phyloP scores from a whole-genome alignment of 2,113 vertebrate species.

The Phrynosoma platyrhinos region DNA sequence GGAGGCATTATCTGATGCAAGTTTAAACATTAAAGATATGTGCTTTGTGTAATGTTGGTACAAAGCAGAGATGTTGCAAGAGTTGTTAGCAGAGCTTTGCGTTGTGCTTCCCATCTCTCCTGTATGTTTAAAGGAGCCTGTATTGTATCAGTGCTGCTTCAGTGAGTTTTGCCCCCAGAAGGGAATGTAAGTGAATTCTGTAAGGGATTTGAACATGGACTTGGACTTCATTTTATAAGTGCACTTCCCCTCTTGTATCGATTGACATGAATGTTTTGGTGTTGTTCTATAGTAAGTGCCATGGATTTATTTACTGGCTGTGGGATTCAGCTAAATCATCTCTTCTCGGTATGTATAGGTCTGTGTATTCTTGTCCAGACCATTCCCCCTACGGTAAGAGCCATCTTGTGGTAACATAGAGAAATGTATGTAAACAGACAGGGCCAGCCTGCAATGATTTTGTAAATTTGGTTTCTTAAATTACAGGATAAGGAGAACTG shows the following conservation, averaged over 20 bases:
- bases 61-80: slow-evolving; percentile 60
- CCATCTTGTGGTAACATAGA: slow-evolving; percentile 14
- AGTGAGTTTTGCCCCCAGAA: slow-evolving; percentile 51
- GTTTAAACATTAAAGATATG: slow-evolving; percentile 65
- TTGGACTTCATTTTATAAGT: slow-evolving; percentile 30
- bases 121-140: background rate
- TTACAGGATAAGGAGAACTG: slow-evolving; percentile 57
- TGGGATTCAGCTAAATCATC: slow-evolving; percentile 33
- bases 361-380: background rate
- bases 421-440: slow-evolving; percentile 58
- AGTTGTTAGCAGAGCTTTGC: slow-evolving; percentile 57
- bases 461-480: slow-evolving; percentile 63
- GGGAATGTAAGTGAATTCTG: slow-evolving; percentile 53
- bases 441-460: slow-evolving; percentile 31
- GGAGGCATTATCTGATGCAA: slow-evolving; percentile 65
- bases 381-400: slow-evolving; percentile 3
- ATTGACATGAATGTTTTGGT: background rate
- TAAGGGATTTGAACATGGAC: background rate
- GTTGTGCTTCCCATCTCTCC: slow-evolving; percentile 55
- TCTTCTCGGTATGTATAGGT: background rate
- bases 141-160: slow-evolving; percentile 53
- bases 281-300: slow-evolving; percentile 33
- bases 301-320: slow-evolving; percentile 38
- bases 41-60: slow-evolving; percentile 41
- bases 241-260: slow-evolving; percentile 18